Evolutionary conservation across 2,797 vertebrate species (phyloP), one percentile per base, ranked within the genome.

Genomic region (Sitta carolinensis): DNA sequence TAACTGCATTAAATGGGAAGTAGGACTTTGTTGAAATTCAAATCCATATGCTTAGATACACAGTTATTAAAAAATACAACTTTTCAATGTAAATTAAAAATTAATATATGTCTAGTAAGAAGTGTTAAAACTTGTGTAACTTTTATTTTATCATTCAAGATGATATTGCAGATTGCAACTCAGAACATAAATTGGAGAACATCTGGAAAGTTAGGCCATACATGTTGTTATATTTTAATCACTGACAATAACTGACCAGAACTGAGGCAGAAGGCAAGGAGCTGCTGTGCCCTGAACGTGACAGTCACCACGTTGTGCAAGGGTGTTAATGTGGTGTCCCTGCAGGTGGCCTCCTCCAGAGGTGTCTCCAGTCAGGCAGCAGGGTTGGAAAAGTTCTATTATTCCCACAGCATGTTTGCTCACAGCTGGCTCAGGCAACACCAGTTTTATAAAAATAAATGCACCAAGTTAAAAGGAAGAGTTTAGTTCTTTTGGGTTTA

Each of bases 291-390:
- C 42, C 42, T 59, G 36, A 36, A 26, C 1, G 5, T 55, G 57
- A 26, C 42, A 59, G 12, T 36, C 0, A 1, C 34, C 43, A n/a
- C 10, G 4, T 15, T 10, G 64, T 67, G 8, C 42, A 38, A 5
- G 30, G n/a, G 11, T 0, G 0, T 20, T 23, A 15, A 23, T 17
- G 9, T 19, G 13, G 1, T 18, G 30, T 69, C 45, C 17, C 32
- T 54, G 34, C 25, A 5, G 0, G 2, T 18, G 16, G 19, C 27
- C 26, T 42, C 48, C 36, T 72, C 40, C 29, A 4, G 26, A 21
- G 15, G 15, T 36, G 23, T 45, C 27, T 54, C 40, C 43, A 40
- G 32, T 42, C 54, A 38, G 36, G 38, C 2, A 12, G 70, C 19
- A 70, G 23, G 66, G 19, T 32, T 57, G 34, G 42, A 45, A 20